Evolutionary conservation across 2,797 vertebrate species (phyloP), one percentile per base, ranked within the genome.

Genomic region (Tragelaphus oryx): DNA sequence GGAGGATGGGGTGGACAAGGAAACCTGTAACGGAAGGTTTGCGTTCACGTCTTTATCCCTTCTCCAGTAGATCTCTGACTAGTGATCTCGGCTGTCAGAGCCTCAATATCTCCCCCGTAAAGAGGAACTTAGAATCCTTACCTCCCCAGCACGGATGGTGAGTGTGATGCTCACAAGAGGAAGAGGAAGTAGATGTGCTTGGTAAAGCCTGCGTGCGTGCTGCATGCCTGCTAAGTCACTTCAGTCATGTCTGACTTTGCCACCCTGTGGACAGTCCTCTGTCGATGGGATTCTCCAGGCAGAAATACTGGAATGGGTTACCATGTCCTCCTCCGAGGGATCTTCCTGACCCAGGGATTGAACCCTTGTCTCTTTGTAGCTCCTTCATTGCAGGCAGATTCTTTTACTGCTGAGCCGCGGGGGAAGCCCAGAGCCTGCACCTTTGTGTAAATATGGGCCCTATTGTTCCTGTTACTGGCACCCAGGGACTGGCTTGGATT

Each of bases 401-500:
- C 37, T 41, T 71, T 24, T 6, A 68, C 65, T 37, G 37, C 68
- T 41, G 37, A 7, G 22, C 68, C 3, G 24, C 68, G 1, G 6
- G 68, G 37, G 37, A 91, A 85, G n/a, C n/a, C 89, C 52, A 79
- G 82, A 50, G 24, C 91, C 52, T 44, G 26, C 10, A 33, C 16
- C 60, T 33, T 60, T 13, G 4, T 55, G 48, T 94, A 91, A 74
- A 89, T 41, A 62, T 2, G 26, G 14, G 14, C 9, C 8, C 89
- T 91, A 4, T 89, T 95, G 74, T 93, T 85, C 74, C 85, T 87
- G 8, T 60, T 30, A 30, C 2, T 81, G 86, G 95, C 94, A 74
- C 55, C 79, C 3, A 46, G 76, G 46, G 3, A 18, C 50, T 30
- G 83, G 86, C 22, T 89, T 74, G 76, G 78, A 90, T 91, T 91